These are phyloP conservation scores for Alcis repandata DNA, from an alignment of 2,888 invertebrate genomes.

Conservation along the genomic window DNA sequence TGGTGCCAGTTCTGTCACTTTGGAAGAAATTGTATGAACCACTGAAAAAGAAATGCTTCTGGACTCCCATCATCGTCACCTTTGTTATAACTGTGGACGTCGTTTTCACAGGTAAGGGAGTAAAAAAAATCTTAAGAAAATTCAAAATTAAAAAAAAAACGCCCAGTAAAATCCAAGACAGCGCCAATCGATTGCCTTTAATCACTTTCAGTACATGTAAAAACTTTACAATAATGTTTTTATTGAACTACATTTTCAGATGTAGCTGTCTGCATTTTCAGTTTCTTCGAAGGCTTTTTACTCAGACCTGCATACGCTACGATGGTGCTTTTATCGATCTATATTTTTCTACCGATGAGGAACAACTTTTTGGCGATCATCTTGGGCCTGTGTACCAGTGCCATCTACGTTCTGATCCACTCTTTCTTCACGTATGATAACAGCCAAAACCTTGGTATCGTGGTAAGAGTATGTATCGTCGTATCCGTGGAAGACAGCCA, in stretches of 20 bases:
- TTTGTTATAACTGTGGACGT: slow-evolving; percentile 81
- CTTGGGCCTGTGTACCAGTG: slow-evolving; percentile 89
- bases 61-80: slow-evolving; percentile 75
- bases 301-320: slow-evolving; percentile 90
- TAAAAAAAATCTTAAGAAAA: too few species aligned
- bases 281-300: slow-evolving; percentile 81
- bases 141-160: too few species aligned
- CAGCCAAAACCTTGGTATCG: slow-evolving; percentile 64
- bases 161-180: too few species aligned
- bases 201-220: too few species aligned
- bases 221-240: too few species aligned
- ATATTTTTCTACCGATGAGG: slow-evolving; percentile 94
- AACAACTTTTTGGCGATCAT: slow-evolving; percentile 90
- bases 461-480: slow-evolving; percentile 66
- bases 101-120: slow-evolving; percentile 86
- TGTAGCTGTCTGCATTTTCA: slow-evolving; percentile 89
- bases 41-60: slow-evolving; percentile 72
- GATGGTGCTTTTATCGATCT: slow-evolving; percentile 91
- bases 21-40: slow-evolving; percentile 75
- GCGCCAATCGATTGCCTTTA: too few species aligned
- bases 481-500: too few species aligned
- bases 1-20: slow-evolving; percentile 68
- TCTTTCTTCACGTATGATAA: slow-evolving; percentile 73
- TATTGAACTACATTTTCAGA: too few species aligned
- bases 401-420: slow-evolving; percentile 87